Percentiles rank a stretch among this genome's conserved stretches.
Evolutionary conservation across 2,797 vertebrate species (phyloP).

Genomic region (Pipistrellus pipistrellus): DNA sequence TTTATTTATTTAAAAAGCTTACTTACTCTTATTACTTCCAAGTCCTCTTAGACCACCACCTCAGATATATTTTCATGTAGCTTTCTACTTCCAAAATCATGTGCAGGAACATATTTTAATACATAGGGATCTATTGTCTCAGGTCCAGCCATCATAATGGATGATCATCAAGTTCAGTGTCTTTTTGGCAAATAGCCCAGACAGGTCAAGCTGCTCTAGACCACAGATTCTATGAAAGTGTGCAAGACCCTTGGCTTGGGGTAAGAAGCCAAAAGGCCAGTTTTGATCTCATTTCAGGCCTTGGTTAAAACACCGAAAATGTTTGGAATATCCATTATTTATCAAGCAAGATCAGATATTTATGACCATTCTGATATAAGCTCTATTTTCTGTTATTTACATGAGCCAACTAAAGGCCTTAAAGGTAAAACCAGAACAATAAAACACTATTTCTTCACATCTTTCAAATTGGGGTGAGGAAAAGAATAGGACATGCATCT

Average conservation of each 20-base stretch:
- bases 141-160: not conserved
- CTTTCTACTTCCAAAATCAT: conserved; percentile 9
- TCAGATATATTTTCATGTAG: not conserved
- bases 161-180: conserved; percentile 26
- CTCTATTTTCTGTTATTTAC: conserved; percentile 16
- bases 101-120: not conserved
- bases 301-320: conserved; percentile 41
- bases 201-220: not conserved
- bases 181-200: not conserved
- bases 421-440: not conserved
- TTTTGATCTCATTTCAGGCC: not conserved
- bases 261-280: not conserved
- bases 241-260: not conserved
- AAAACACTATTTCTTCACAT: not conserved
- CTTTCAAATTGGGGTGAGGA: conserved; percentile 21
- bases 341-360: not conserved
- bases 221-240: not conserved
- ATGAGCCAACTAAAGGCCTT: not conserved
- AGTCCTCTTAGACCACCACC: not conserved
- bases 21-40: not conserved
- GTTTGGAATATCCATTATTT: not conserved
- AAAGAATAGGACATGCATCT: not conserved
- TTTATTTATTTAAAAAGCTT: conserved; percentile 9
- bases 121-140: not conserved
- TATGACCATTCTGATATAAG: not conserved